Percentiles rank a stretch among this genome's conserved stretches.
Evolutionary conservation across 2,888 invertebrate species (phyloP).

Genomic region (Mongoloraphidia duomilia): DNA sequence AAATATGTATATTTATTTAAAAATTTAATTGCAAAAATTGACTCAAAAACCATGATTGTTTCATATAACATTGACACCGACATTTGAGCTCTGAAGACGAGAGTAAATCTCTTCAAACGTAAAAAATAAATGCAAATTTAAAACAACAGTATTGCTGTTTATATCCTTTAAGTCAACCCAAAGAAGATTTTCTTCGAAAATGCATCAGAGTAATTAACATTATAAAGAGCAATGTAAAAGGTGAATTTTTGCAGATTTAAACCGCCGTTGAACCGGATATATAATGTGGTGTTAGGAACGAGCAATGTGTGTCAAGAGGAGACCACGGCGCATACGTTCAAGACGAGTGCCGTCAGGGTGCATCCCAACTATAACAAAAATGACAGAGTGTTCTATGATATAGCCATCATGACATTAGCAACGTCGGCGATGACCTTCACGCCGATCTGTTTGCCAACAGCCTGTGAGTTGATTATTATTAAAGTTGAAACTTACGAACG

Average conservation of each 20-base stretch:
- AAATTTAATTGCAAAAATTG: too few species aligned
- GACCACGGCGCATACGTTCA: constrained; percentile 18
- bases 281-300: constrained; percentile 23
- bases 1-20: too few species aligned
- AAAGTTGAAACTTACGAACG: too few species aligned
- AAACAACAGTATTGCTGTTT: too few species aligned
- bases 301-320: constrained; percentile 26
- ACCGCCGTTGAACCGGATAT: constrained; percentile 11
- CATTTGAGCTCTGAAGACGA: too few species aligned
- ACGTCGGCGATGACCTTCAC: constrained; percentile 19
- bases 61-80: too few species aligned
- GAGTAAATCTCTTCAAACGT: too few species aligned
- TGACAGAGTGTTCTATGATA: constrained; percentile 25
- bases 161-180: too few species aligned
- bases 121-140: too few species aligned
- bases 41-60: too few species aligned
- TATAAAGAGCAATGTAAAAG: too few species aligned
- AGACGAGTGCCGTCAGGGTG: constrained; percentile 22
- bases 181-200: neutral
- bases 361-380: constrained; percentile 23
- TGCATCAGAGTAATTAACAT: neutral
- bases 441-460: constrained; percentile 24
- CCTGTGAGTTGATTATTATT: constrained; percentile 15
- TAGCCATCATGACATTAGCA: constrained; percentile 22
- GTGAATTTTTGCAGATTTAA: too few species aligned